phyloP scores from a whole-genome alignment of 2,888 invertebrate genomes.

The Leptinotarsa juncta region DNA sequence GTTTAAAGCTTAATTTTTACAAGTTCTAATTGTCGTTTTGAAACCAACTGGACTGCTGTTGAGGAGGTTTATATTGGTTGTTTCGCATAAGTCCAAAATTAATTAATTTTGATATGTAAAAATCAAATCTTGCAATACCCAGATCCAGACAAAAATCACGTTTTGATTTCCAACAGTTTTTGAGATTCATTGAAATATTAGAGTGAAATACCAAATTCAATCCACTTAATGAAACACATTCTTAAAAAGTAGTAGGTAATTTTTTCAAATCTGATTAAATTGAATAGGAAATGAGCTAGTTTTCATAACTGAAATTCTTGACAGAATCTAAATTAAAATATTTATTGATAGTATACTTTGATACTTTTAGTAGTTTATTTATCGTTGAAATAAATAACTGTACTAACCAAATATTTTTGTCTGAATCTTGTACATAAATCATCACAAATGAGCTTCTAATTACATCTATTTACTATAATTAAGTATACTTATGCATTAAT shows the following conservation, averaged over 20 bases:
- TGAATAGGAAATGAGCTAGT: neutral
- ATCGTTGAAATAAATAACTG: neutral
- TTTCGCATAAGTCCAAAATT: conserved; percentile 47
- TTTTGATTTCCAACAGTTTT: neutral
- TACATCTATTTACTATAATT: neutral
- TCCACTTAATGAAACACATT: no score
- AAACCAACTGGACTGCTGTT: conserved; percentile 52
- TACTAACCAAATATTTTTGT: neutral
- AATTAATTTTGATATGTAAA: conserved; percentile 55
- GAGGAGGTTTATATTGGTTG: conserved; percentile 53
- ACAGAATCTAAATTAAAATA: no score
- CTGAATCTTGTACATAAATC: conserved; percentile 12
- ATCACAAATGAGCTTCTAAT: conserved; percentile 19
- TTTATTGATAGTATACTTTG: no score
- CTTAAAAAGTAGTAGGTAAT: no score
- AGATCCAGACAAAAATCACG: conserved; percentile 33
- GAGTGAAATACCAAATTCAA: no score
- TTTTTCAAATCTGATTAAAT: neutral
- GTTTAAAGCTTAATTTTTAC: conserved; percentile 57
- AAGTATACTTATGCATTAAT: conserved; percentile 16
- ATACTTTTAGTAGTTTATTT: no score
- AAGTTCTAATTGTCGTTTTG: conserved; percentile 46
- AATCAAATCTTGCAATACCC: conserved; percentile 37
- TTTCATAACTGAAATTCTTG: neutral
- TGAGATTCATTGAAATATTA: neutral